phyloP scores from a whole-genome alignment of 1,140 invertebrate species.

The Heliconius himera region DNA sequence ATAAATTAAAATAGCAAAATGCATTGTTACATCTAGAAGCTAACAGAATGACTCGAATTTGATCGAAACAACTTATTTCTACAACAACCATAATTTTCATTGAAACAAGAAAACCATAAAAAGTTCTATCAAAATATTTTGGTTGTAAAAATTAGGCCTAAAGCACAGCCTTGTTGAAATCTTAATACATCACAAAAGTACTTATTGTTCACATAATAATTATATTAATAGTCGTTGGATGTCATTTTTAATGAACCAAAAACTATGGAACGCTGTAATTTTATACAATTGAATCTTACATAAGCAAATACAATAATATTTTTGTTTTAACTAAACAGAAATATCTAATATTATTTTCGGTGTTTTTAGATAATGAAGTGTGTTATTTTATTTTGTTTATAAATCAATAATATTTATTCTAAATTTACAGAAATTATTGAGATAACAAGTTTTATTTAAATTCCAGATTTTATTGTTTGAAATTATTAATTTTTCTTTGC shows the following conservation, averaged over 20 bases:
- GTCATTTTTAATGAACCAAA: constrained; percentile 39
- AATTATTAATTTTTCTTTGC: neutral
- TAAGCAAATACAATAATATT: too few species aligned
- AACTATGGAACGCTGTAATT: neutral
- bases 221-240: constrained; percentile 17
- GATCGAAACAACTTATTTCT: constrained; percentile 8
- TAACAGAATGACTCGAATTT: constrained; percentile 44
- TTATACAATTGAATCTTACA: too few species aligned
- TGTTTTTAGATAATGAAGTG: too few species aligned
- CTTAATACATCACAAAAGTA: constrained; percentile 10
- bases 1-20: constrained; percentile 69
- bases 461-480: neutral
- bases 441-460: too few species aligned
- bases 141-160: constrained; percentile 44
- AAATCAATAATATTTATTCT: too few species aligned
- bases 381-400: too few species aligned
- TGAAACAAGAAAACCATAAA: constrained; percentile 28
- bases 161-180: constrained; percentile 53
- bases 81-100: constrained; percentile 35
- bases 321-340: too few species aligned
- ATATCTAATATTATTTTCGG: too few species aligned
- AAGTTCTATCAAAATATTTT: constrained; percentile 43
- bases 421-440: too few species aligned
- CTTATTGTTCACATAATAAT: neutral
- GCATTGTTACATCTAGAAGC: constrained; percentile 42